These are phyloP conservation scores for Brachionus rubens DNA, from an alignment of 1,140 invertebrate species.

Conservation along the genomic window DNA sequence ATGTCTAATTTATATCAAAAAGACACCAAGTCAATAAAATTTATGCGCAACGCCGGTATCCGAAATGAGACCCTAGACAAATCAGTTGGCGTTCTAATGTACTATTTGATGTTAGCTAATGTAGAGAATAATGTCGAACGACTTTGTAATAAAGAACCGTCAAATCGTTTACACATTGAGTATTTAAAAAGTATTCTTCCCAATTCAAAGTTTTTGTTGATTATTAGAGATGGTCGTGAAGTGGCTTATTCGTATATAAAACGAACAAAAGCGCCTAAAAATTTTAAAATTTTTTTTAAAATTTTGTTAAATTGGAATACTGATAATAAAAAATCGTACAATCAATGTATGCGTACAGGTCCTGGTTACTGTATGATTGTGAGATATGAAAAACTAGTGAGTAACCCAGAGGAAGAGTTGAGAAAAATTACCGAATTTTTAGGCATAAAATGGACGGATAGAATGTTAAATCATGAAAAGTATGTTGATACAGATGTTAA, in stretches of 20 bases:
- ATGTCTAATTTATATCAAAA: conserved; percentile 86
- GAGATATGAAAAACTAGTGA: conserved; percentile 92
- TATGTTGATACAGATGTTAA: conserved; percentile 90
- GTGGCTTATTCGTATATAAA: background rate
- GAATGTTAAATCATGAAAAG: conserved; percentile 92
- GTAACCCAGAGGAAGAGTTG: conserved; percentile 86
- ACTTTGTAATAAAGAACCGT: conserved; percentile 29
- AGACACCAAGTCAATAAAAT: conserved; percentile 72
- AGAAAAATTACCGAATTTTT: conserved; percentile 82
- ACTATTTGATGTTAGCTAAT: background rate
- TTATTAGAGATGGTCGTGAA: background rate
- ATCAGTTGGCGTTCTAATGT: background rate
- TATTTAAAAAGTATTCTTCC: conserved; percentile 21
- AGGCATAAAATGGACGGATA: conserved; percentile 87
- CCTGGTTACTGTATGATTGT: conserved; percentile 75
- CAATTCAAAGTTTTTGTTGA: conserved; percentile 24
- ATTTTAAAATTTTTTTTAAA: conserved; percentile 73
- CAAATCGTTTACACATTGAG: background rate
- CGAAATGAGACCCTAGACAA: background rate
- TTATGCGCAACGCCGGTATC: background rate
- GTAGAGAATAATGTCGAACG: background rate
- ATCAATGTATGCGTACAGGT: conserved; percentile 70
- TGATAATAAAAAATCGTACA: conserved; percentile 87
- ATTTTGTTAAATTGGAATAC: conserved; percentile 93
- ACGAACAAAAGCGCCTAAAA: background rate